phyloP scores from a whole-genome alignment of 2,888 invertebrate species.

The Ctena decussata region DNA sequence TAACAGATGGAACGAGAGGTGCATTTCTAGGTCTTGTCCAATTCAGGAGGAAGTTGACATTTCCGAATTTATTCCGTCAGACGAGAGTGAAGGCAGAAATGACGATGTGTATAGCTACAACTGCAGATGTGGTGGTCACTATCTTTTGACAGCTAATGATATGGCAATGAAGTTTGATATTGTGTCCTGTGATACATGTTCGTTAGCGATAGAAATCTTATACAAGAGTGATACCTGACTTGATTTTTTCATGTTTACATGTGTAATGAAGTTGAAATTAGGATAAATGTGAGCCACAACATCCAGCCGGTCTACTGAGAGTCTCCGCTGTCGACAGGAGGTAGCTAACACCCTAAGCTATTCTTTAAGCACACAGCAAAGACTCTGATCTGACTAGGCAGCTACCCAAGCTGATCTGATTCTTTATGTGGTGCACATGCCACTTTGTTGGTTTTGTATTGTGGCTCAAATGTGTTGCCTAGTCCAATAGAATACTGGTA shows the following conservation, averaged over 20 bases:
- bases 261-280: too few relatives aligned
- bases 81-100: neutral
- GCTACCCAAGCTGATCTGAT: too few relatives aligned
- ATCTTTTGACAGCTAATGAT: conserved; percentile 71
- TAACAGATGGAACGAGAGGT: conserved; percentile 76
- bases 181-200: conserved; percentile 83
- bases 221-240: conserved; percentile 49
- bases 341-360: too few relatives aligned
- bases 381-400: too few relatives aligned
- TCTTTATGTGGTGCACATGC: too few relatives aligned
- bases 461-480: too few relatives aligned
- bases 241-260: neutral
- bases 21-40: conserved; percentile 78
- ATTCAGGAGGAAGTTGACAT: conserved; percentile 80
- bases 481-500: too few relatives aligned
- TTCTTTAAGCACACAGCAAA: too few relatives aligned
- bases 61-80: conserved; percentile 72
- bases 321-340: too few relatives aligned
- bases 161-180: conserved; percentile 75
- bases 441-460: too few relatives aligned
- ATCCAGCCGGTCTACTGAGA: too few relatives aligned
- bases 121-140: conserved; percentile 82
- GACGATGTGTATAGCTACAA: conserved; percentile 52
- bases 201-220: conserved; percentile 75
- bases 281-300: too few relatives aligned